Conservation (phyloP, 2,113 vertebrate species). For the Abramis brama region DNA sequence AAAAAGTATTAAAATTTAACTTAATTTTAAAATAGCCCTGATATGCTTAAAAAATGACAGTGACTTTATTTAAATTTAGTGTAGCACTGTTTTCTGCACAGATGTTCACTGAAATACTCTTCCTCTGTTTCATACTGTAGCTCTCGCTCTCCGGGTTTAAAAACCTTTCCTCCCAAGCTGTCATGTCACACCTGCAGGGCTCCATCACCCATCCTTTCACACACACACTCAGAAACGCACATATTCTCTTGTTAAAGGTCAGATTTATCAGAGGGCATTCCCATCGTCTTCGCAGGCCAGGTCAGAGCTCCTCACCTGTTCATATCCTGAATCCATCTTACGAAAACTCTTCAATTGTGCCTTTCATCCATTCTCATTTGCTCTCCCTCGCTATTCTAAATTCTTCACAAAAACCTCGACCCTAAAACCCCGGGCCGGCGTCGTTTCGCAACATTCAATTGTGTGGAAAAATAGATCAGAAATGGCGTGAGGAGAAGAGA, state of each 20-base stretch:
- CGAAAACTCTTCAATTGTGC: not conserved
- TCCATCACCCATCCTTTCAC: slow-evolving; percentile 6
- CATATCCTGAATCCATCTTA: slow-evolving; percentile 1
- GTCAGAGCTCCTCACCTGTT: slow-evolving; percentile 3
- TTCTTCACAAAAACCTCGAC: not conserved
- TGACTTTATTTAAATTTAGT: not conserved
- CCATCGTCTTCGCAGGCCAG: not conserved
- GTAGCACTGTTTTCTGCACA: not conserved
- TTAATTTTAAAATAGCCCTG: not conserved
- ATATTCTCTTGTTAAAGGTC: slow-evolving; percentile 38
- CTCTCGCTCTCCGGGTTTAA: not conserved
- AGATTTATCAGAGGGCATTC: slow-evolving; percentile 41
- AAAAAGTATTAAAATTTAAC: not conserved
- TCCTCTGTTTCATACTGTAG: not conserved
- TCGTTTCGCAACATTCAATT: not conserved
- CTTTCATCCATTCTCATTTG: not conserved
- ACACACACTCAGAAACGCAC: not conserved
- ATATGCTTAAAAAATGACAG: not conserved
- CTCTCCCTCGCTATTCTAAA: not conserved
- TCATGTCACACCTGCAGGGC: slow-evolving; percentile 22
- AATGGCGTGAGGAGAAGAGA: not conserved
- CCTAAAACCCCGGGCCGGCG: not conserved
- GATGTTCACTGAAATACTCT: not conserved
- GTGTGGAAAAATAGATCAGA: slow-evolving; percentile 18
- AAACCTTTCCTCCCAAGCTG: not conserved